These are phyloP conservation scores for Rissa tridactyla DNA, from an alignment of 2,113 vertebrate genomes.

Conservation along the genomic window DNA sequence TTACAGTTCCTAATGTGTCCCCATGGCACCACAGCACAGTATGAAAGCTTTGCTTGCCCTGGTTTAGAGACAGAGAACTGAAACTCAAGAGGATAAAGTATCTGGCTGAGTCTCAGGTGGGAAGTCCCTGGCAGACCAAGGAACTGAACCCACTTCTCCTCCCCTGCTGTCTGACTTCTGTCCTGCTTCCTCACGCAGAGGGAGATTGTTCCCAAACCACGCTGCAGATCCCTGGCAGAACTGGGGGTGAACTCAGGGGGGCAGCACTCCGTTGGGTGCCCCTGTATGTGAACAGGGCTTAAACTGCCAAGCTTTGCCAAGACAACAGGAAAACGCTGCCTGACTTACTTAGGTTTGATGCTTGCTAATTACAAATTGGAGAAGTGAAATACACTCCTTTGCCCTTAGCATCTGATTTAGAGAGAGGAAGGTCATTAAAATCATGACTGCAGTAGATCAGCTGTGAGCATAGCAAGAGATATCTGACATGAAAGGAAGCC, in stretches of 20 bases:
- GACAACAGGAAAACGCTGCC: background rate
- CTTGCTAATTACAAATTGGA: background rate
- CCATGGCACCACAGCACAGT: background rate
- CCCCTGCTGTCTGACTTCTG: background rate
- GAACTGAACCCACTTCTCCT: background rate
- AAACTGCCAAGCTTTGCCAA: background rate
- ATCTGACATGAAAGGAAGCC: background rate
- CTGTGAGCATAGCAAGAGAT: background rate
- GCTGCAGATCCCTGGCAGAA: background rate
- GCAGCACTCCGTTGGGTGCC: background rate
- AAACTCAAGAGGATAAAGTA: background rate
- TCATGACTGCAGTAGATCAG: slow-evolving; percentile 28
- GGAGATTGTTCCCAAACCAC: background rate
- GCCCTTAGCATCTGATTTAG: slow-evolving; percentile 39
- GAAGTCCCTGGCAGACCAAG: slow-evolving; percentile 2
- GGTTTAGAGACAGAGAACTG: background rate
- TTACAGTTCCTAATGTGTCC: background rate
- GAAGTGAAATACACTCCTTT: background rate
- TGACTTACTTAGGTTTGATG: background rate
- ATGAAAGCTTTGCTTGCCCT: background rate
- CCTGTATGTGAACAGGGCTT: background rate
- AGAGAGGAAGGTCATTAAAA: slow-evolving; percentile 27
- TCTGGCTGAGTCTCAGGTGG: background rate
- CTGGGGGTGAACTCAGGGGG: background rate
- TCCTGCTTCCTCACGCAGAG: background rate